A percentile compares a stretch with the other conserved stretches of the same genome.
These are phyloP conservation scores for Dinocampus coccinellae DNA, from an alignment of 2,888 invertebrate genomes.

Conservation along the genomic window DNA sequence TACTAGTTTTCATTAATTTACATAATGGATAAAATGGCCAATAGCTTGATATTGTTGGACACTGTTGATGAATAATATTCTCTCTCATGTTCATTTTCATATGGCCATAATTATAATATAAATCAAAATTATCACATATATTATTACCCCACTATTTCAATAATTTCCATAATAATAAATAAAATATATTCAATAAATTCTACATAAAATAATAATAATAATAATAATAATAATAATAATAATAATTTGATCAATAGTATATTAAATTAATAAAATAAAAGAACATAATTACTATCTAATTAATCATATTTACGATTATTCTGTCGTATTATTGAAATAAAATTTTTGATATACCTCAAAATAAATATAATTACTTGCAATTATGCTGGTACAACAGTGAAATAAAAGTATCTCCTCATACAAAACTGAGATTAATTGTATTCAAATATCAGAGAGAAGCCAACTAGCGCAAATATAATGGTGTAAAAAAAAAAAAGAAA, in stretches of 20 bases:
- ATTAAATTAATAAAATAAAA: too few relatives aligned
- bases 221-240: not conserved
- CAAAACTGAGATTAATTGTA: conserved; percentile 58
- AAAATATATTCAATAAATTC: too few relatives aligned
- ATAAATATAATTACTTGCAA: not conserved
- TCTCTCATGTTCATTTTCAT: conserved; percentile 29
- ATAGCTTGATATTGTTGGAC: conserved; percentile 56
- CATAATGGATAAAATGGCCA: conserved; percentile 65
- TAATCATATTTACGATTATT: not conserved
- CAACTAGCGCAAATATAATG: conserved; percentile 26
- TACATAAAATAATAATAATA: too few relatives aligned
- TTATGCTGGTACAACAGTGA: not conserved
- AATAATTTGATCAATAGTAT: too few relatives aligned
- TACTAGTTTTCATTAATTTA: conserved; percentile 67
- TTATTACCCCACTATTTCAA: conserved; percentile 61
- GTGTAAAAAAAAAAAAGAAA: too few relatives aligned
- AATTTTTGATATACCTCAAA: not conserved
- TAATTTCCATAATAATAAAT: conserved; percentile 57
- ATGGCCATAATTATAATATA: conserved; percentile 5
- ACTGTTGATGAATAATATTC: conserved; percentile 63
- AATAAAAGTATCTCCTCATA: not conserved
- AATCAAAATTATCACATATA: too few relatives aligned
- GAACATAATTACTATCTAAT: not conserved
- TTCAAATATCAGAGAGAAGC: conserved; percentile 61
- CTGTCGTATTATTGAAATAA: not conserved